A percentile compares a stretch with the other conserved stretches of the same genome.
Conservation (phyloP, 92 coral and sea anemone species). For the Isaurus tuberculatus region DNA sequence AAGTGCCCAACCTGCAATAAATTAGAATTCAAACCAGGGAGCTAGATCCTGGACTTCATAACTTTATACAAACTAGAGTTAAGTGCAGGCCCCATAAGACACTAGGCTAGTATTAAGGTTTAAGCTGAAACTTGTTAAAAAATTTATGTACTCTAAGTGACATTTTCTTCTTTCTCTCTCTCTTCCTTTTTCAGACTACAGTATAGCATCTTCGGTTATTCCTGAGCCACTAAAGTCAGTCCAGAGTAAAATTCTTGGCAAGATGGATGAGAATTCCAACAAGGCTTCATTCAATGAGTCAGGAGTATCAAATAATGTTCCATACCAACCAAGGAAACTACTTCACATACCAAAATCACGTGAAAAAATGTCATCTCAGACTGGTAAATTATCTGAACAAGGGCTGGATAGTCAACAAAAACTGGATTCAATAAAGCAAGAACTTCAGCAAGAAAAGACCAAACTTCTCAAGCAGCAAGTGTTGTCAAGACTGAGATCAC, state of each 20-base stretch:
- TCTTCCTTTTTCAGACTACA: constrained; percentile 6
- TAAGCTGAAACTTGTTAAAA: not conserved
- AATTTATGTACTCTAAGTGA: not conserved
- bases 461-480: constrained; percentile 78
- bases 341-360: constrained; percentile 31
- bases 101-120: too few species aligned
- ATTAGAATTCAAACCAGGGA: too few species aligned
- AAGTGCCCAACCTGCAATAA: too few species aligned
- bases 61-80: too few species aligned
- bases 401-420: constrained; percentile 52
- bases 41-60: too few species aligned
- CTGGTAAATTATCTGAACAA: constrained; percentile 8
- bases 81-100: too few species aligned
- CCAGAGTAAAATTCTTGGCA: constrained; percentile 29
- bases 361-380: not conserved
- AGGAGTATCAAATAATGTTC: constrained; percentile 1
- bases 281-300: not conserved
- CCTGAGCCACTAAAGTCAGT: constrained; percentile 36
- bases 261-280: not conserved
- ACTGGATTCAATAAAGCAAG: constrained; percentile 70
- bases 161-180: not conserved
- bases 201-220: constrained; percentile 15
- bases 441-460: constrained; percentile 74
- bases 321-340: constrained; percentile 11
- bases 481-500: constrained; percentile 68